Evolutionary conservation across 2,113 vertebrate genomes (phyloP).

Genomic region (Serinus canaria): DNA sequence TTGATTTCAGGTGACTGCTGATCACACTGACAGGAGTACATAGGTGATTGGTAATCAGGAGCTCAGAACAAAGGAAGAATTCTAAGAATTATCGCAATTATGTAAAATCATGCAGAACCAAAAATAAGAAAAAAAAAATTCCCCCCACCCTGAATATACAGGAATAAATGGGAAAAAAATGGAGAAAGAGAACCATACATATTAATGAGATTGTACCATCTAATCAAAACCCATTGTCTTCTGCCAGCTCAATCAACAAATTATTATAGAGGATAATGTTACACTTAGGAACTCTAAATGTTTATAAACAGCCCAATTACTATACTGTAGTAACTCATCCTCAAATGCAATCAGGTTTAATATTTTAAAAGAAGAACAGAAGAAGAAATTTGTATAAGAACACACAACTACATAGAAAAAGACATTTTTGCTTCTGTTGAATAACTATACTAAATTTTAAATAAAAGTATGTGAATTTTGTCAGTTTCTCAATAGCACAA

Average conservation of each 20-base stretch:
- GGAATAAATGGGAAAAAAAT: constrained; percentile 10
- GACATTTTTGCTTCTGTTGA: neutral
- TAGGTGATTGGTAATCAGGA: neutral
- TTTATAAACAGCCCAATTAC: constrained; percentile 66
- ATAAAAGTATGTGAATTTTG: neutral
- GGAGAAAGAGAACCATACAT: constrained; percentile 35
- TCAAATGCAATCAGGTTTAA: constrained; percentile 50
- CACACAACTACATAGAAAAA: neutral
- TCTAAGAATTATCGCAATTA: constrained; percentile 19
- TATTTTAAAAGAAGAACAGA: constrained; percentile 38
- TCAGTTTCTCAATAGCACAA: neutral
- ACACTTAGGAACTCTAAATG: constrained; percentile 49
- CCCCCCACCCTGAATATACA: neutral
- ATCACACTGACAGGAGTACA: neutral
- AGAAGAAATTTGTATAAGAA: constrained; percentile 13
- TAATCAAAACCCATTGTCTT: constrained; percentile 62
- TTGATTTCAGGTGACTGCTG: neutral
- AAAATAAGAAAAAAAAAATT: constrained; percentile 35
- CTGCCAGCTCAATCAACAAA: constrained; percentile 61
- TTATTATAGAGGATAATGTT: constrained; percentile 55
- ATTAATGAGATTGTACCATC: constrained; percentile 49
- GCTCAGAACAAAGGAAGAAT: neutral
- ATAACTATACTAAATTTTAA: neutral
- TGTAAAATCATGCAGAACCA: constrained; percentile 19
- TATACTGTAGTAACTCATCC: neutral